These are phyloP conservation scores for Hepsetus odoe DNA, from an alignment of 2,113 vertebrate genomes.

Conservation along the genomic window DNA sequence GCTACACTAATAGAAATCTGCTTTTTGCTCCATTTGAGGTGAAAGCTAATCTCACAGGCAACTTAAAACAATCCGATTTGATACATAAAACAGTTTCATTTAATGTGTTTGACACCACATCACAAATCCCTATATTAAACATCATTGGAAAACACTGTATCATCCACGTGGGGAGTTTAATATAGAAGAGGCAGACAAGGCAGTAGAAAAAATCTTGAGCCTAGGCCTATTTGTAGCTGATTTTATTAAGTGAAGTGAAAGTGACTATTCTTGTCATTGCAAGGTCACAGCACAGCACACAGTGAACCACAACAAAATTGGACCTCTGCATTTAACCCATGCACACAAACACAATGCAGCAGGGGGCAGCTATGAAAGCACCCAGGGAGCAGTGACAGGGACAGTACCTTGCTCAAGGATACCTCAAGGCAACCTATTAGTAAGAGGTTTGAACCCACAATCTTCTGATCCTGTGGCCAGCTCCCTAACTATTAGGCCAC, in stretches of 20 bases:
- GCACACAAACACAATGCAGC: too few relatives aligned
- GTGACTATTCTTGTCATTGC: background rate
- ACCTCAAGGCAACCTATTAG: too few relatives aligned
- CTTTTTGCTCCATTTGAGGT: conserved; percentile 28
- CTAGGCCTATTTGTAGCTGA: background rate
- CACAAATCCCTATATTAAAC: background rate
- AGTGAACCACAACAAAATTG: background rate
- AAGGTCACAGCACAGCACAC: background rate
- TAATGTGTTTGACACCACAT: background rate
- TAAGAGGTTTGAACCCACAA: too few relatives aligned
- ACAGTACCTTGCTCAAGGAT: too few relatives aligned
- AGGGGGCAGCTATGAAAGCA: too few relatives aligned
- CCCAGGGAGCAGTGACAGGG: too few relatives aligned
- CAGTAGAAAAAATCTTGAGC: background rate
- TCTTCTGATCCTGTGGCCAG: too few relatives aligned
- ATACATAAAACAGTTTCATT: background rate
- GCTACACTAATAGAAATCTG: conserved; percentile 33
- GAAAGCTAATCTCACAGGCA: conserved; percentile 21
- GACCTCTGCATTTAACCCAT: too few relatives aligned
- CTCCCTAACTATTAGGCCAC: too few relatives aligned
- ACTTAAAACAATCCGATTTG: conserved; percentile 6
- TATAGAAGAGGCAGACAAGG: background rate
- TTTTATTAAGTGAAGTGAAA: too few relatives aligned
- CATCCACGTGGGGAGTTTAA: background rate
- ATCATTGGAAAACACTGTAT: background rate